Conservation (phyloP, 2,888 invertebrate genomes). For the Pogonocherus hispidulus region DNA sequence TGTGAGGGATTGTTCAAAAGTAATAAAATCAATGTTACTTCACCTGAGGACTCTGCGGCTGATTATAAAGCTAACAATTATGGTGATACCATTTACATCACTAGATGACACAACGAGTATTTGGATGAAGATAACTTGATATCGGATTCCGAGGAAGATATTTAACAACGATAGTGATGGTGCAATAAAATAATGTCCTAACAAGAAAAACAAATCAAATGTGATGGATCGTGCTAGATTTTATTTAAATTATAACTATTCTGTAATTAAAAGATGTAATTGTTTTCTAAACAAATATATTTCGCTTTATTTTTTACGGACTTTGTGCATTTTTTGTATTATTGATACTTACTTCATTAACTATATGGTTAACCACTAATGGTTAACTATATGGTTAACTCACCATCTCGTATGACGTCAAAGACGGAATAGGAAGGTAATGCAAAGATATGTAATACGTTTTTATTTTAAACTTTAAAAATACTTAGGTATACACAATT, state of each 20-base stretch:
- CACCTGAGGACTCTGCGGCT: constrained; percentile 52
- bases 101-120: constrained; percentile 71
- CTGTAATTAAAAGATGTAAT: constrained; percentile 20
- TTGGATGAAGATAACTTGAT: constrained; percentile 61
- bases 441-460: too few relatives aligned
- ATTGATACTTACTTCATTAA: too few relatives aligned
- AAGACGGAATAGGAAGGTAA: too few relatives aligned
- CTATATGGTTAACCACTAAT: too few relatives aligned
- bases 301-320: constrained; percentile 45
- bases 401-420: too few relatives aligned
- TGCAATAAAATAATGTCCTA: constrained; percentile 22
- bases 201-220: constrained; percentile 32
- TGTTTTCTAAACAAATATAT: constrained; percentile 37
- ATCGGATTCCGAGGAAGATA: constrained; percentile 59
- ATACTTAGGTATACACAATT: too few relatives aligned
- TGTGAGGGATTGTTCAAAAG: constrained; percentile 59
- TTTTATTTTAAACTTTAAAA: too few relatives aligned
- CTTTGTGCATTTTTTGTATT: too few relatives aligned
- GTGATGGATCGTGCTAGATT: constrained; percentile 31
- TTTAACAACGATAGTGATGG: constrained; percentile 29
- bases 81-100: constrained; percentile 74
- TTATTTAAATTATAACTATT: constrained; percentile 31
- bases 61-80: constrained; percentile 66
- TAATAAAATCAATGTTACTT: constrained; percentile 37
- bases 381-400: too few relatives aligned